These are phyloP conservation scores for Heliconius hewitsoni DNA, from an alignment of 1,140 invertebrate species.

Conservation along the genomic window DNA sequence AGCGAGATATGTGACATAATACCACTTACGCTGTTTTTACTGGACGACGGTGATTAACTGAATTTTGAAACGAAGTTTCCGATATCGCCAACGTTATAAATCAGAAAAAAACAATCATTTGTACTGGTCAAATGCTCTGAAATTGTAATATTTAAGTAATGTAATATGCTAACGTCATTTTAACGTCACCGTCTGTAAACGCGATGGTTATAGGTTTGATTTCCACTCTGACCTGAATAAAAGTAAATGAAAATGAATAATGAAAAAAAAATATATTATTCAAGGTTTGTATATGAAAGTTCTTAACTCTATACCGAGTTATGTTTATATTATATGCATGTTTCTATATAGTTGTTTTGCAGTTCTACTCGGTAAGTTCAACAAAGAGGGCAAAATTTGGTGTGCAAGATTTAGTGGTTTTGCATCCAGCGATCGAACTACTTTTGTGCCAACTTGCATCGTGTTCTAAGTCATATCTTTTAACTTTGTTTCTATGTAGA, in stretches of 20 bases:
- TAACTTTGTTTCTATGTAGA: background rate
- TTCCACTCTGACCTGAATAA: no score
- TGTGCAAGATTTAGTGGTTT: conserved; percentile 1
- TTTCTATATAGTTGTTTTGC: conserved; percentile 1
- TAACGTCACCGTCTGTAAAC: no score
- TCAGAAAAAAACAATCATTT: background rate
- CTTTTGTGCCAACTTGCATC: background rate
- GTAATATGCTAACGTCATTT: no score
- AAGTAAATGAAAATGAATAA: no score
- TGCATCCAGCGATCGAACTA: background rate
- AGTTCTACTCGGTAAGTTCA: background rate
- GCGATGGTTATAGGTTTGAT: no score
- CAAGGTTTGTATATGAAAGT: background rate
- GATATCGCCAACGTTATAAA: background rate
- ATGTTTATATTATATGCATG: background rate
- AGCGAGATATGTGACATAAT: background rate
- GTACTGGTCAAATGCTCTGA: background rate
- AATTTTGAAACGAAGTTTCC: background rate
- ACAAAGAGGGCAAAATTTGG: background rate
- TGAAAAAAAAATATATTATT: no score
- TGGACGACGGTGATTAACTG: background rate
- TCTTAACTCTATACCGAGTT: background rate
- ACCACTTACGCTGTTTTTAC: background rate
- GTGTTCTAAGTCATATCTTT: background rate
- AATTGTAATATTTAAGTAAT: background rate